Percentiles rank a stretch among this genome's conserved stretches.
phyloP scores from a whole-genome alignment of 2,797 vertebrate species.

The Mionectes olivaceus region DNA sequence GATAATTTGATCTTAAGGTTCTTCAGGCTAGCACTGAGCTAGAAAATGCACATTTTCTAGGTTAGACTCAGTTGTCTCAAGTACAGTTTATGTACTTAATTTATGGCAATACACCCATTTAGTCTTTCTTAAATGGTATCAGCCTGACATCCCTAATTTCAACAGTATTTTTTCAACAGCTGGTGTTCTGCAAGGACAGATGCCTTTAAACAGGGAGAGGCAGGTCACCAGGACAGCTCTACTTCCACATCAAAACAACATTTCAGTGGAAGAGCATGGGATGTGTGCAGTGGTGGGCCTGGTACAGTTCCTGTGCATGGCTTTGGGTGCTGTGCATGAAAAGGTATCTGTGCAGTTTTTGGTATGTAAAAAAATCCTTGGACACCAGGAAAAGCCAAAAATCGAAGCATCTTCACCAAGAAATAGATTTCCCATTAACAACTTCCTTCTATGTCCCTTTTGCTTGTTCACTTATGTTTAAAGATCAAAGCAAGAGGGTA shows the following conservation, averaged over 20 bases:
- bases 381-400: background rate
- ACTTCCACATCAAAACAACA: rapidly evolving
- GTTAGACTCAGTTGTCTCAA: background rate
- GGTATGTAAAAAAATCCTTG: background rate
- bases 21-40: background rate
- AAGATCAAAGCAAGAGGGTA: background rate
- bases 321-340: background rate
- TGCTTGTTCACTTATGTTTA: background rate
- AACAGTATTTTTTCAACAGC: background rate
- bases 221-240: background rate
- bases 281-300: rapidly evolving
- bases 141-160: background rate
- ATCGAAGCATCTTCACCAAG: rapidly evolving
- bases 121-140: background rate
- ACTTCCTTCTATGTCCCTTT: background rate
- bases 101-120: background rate
- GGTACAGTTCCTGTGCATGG: rapidly evolving
- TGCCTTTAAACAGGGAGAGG: background rate
- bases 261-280: background rate
- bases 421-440: background rate
- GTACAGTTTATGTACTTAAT: background rate
- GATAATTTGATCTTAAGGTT: background rate
- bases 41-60: background rate
- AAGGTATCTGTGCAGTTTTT: background rate
- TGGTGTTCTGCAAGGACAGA: background rate